A percentile compares a stretch with the other conserved stretches of the same genome.
Conservation (phyloP, 2,113 vertebrate genomes). For the Chaetorhynchus papuensis region DNA sequence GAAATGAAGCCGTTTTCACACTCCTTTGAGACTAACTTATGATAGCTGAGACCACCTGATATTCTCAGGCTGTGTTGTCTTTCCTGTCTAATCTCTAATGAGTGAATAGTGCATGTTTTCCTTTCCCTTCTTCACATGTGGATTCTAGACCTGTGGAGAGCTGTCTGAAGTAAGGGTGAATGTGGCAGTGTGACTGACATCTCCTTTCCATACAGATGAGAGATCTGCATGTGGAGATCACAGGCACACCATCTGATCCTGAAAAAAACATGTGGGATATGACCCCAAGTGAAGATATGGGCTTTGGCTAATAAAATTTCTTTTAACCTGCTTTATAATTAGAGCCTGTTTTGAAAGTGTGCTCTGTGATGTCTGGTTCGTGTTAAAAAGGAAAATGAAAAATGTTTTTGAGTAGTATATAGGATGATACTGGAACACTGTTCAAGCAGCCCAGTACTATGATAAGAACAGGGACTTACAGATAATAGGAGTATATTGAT, state of each 20-base stretch:
- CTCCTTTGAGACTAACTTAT: background rate
- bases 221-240: slow-evolving; percentile 54
- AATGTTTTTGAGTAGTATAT: background rate
- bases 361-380: background rate
- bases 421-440: background rate
- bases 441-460: background rate
- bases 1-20: background rate
- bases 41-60: background rate
- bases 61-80: background rate
- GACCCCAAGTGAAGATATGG: background rate
- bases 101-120: background rate
- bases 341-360: slow-evolving; percentile 14
- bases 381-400: slow-evolving; percentile 24
- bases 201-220: background rate
- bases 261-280: slow-evolving; percentile 8
- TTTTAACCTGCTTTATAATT: slow-evolving; percentile 46
- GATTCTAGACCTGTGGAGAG: background rate
- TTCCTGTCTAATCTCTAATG: background rate
- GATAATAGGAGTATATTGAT: background rate
- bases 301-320: slow-evolving; percentile 23
- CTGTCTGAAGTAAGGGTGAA: background rate
- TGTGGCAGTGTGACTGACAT: background rate
- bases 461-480: background rate
- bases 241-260: slow-evolving; percentile 16
- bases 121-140: background rate